Conservation (phyloP, 2,113 vertebrate genomes). For the Dasyurus viverrinus region DNA sequence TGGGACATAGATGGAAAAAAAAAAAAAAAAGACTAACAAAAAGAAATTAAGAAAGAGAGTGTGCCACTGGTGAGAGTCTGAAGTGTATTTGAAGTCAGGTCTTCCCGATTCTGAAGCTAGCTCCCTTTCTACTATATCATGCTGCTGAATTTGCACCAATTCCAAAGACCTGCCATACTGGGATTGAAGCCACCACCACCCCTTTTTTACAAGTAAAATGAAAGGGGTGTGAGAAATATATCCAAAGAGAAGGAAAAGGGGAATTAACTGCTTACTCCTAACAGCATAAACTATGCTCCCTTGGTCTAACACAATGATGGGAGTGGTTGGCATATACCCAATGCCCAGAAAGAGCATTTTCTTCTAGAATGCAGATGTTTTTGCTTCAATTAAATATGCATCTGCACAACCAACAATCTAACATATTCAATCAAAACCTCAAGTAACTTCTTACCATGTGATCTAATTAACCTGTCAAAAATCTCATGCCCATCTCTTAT, state of each 20-base stretch:
- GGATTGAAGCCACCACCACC: background rate
- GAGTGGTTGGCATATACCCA: background rate
- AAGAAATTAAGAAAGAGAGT: background rate
- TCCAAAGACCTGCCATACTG: background rate
- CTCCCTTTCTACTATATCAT: background rate
- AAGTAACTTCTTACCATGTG: background rate
- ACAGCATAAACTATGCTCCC: background rate
- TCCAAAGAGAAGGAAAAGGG: background rate
- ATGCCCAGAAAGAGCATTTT: background rate
- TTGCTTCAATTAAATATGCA: background rate
- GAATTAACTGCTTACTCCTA: background rate
- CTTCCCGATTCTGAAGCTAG: background rate
- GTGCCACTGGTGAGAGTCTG: background rate
- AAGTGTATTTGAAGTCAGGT: background rate
- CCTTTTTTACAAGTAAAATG: background rate
- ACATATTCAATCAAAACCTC: background rate
- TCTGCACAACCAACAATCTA: background rate
- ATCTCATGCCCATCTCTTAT: background rate
- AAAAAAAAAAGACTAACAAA: background rate
- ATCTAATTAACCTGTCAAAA: background rate
- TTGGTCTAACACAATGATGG: background rate
- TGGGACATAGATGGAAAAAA: background rate
- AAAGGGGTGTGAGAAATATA: background rate
- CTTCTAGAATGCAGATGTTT: background rate
- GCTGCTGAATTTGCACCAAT: background rate